Evolutionary conservation across 2,113 vertebrate species (phyloP).

Genomic region (Actenoides lindsayi): DNA sequence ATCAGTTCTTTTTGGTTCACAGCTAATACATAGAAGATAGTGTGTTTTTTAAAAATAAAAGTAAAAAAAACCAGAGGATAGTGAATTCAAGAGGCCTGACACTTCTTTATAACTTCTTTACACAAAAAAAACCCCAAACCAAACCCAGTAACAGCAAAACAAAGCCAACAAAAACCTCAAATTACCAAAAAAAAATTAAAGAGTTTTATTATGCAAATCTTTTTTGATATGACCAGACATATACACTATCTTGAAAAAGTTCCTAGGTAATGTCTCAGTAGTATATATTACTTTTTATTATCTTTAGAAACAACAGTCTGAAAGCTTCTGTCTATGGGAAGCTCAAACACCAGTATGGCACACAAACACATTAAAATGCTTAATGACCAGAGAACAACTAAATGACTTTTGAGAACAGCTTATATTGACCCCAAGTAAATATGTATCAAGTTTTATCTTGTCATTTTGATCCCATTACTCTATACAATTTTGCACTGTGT

Average conservation of each 20-base stretch:
- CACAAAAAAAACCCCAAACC: neutral
- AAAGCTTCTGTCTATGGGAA: neutral
- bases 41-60: neutral
- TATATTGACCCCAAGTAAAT: neutral
- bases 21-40: neutral
- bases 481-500: slow-evolving; percentile 19
- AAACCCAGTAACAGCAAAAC: neutral
- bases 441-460: slow-evolving; percentile 29
- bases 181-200: neutral
- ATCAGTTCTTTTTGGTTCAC: neutral
- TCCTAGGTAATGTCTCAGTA: neutral
- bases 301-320: neutral
- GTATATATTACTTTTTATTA: neutral
- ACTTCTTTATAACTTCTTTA: neutral
- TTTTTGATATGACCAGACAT: neutral
- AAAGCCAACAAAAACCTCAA: neutral
- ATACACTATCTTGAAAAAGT: neutral
- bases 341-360: slow-evolving; percentile 3
- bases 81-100: neutral
- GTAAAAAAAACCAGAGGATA: neutral
- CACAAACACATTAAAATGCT: slow-evolving; percentile 52
- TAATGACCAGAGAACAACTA: slow-evolving; percentile 42
- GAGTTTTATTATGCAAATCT: neutral
- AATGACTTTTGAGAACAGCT: slow-evolving; percentile 10
- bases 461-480: slow-evolving; percentile 26